Evolutionary conservation across 2,113 vertebrate species (phyloP).

Genomic region (Bos javanicus): DNA sequence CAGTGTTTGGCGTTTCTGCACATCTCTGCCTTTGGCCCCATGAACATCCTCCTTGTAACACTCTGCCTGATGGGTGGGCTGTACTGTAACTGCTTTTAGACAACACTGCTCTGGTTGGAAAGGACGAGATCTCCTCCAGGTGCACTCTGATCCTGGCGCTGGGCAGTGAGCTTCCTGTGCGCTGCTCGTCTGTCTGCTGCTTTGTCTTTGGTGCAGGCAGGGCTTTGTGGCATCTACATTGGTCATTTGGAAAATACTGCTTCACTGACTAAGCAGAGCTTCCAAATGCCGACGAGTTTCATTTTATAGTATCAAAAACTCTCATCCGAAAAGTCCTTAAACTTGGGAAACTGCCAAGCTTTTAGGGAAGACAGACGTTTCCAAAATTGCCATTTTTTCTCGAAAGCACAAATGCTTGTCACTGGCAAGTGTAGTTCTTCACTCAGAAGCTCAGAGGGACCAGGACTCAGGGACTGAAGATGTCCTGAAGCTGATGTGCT

Average conservation of each 20-base stretch:
- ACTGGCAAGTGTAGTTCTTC: neutral
- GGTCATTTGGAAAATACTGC: neutral
- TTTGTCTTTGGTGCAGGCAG: no score
- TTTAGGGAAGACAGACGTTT: neutral
- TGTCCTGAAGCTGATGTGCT: neutral
- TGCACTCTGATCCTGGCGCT: neutral
- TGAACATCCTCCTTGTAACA: neutral
- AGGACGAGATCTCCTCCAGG: neutral
- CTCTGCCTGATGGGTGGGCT: neutral
- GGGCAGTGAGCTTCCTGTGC: accelerated
- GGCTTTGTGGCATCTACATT: accelerated
- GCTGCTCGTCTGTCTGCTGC: neutral
- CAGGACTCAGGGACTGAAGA: neutral
- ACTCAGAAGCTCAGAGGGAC: neutral
- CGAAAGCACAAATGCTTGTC: neutral
- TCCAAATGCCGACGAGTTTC: neutral
- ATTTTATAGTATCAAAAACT: neutral
- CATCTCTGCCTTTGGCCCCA: neutral
- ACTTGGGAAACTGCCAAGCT: neutral
- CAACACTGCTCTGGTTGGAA: neutral
- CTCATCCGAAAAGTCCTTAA: neutral
- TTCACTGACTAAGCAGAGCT: neutral
- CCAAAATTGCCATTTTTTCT: neutral
- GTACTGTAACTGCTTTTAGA: accelerated
- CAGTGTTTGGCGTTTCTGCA: accelerated